A percentile compares a stretch with the other conserved stretches of the same genome.
These are phyloP conservation scores for Asbolus verrucosus DNA, from an alignment of 1,140 invertebrate genomes.

Conservation along the genomic window DNA sequence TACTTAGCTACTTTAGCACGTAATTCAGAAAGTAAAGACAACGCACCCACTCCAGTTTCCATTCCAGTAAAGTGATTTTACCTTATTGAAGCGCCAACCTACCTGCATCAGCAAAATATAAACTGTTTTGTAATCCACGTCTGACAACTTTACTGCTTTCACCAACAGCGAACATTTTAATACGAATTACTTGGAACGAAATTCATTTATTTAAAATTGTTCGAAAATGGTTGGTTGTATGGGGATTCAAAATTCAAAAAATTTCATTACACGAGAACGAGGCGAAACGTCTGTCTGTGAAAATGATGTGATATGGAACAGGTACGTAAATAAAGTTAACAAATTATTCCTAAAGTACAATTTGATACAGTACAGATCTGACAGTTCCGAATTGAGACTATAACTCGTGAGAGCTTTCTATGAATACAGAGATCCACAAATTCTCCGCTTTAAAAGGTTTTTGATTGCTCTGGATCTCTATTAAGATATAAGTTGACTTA, in stretches of 20 bases:
- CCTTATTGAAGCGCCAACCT: constrained; percentile 37
- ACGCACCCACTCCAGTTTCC: constrained; percentile 22
- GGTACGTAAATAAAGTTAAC: constrained; percentile 35
- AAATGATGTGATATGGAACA: constrained; percentile 10
- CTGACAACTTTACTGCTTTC: constrained; percentile 32
- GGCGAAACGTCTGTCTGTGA: background rate
- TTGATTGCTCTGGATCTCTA: no score
- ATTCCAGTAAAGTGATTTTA: constrained; percentile 36
- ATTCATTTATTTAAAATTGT: constrained; percentile 12
- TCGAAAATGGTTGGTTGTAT: background rate
- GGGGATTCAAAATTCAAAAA: background rate
- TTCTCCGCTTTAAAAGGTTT: no score
- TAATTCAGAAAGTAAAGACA: constrained; percentile 41
- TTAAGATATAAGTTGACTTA: no score
- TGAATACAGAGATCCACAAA: no score
- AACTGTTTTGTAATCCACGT: constrained; percentile 16
- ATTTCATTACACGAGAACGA: background rate
- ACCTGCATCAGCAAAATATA: constrained; percentile 11
- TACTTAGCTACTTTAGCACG: constrained; percentile 40
- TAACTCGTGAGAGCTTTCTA: constrained; percentile 17
- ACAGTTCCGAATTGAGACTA: constrained; percentile 13
- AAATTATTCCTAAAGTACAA: constrained; percentile 44
- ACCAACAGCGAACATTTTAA: background rate
- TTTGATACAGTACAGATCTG: constrained; percentile 34
- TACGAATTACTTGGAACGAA: background rate